Evolutionary conservation across 2,113 vertebrate genomes (phyloP).

Genomic region (Burhinus oedicnemus): DNA sequence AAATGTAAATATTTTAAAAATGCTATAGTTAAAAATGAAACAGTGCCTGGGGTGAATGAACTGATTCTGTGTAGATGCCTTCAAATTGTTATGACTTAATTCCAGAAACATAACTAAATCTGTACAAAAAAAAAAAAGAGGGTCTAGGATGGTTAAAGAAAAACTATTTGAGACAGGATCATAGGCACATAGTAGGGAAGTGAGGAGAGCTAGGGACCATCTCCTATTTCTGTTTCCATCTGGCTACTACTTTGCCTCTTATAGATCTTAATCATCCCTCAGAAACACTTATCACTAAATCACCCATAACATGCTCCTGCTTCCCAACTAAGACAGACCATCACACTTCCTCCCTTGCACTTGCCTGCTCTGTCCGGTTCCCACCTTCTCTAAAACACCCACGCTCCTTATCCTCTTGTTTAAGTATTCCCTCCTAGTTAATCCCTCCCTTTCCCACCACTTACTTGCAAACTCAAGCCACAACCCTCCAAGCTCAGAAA

Average conservation of each 20-base stretch:
- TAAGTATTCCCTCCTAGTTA: neutral
- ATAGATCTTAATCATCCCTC: neutral
- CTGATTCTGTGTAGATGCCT: neutral
- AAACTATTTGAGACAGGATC: neutral
- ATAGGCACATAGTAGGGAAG: neutral
- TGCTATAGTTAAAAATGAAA: neutral
- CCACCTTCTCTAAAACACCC: neutral
- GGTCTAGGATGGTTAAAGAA: neutral
- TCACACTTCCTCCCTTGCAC: neutral
- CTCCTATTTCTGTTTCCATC: neutral
- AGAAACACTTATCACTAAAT: neutral
- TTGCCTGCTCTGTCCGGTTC: neutral
- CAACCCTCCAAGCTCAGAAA: conserved; percentile 63
- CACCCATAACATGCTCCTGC: neutral
- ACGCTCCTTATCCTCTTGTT: neutral
- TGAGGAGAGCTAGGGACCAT: neutral
- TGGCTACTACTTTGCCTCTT: neutral
- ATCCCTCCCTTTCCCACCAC: neutral
- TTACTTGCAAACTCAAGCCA: neutral
- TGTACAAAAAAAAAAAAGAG: neutral
- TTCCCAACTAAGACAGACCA: neutral
- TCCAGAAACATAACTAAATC: neutral
- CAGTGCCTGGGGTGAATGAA: neutral
- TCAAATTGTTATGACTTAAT: neutral
- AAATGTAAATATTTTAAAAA: neutral